Evolutionary conservation across 2,797 vertebrate species (phyloP).

Genomic region (Limnodromus scolopaceus): DNA sequence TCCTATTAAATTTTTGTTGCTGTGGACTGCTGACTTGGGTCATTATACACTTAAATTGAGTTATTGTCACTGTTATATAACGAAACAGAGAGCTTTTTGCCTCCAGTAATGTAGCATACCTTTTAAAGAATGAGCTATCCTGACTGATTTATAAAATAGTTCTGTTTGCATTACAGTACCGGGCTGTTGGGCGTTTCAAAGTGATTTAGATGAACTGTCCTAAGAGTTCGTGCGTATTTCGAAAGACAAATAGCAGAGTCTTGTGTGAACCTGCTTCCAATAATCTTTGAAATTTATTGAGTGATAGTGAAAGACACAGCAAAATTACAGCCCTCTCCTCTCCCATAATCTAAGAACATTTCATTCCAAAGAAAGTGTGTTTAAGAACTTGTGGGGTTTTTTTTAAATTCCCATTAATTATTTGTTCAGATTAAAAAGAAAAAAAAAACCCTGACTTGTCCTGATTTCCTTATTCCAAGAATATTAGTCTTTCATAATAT

Average conservation of each 20-base stretch:
- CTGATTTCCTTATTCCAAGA: conserved; percentile 25
- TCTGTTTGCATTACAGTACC: conserved; percentile 47
- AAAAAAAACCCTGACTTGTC: neutral
- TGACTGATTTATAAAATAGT: conserved; percentile 68
- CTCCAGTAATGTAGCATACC: conserved; percentile 38
- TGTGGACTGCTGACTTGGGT: conserved; percentile 69
- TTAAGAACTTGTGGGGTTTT: neutral
- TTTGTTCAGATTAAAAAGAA: neutral
- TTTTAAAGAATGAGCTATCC: conserved; percentile 57
- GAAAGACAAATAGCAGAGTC: conserved; percentile 62
- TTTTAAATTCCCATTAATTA: conserved; percentile 49
- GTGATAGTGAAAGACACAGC: conserved; percentile 38
- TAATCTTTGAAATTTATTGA: conserved; percentile 69
- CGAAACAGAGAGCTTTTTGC: conserved; percentile 60
- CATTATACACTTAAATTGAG: conserved; percentile 77
- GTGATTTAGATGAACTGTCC: conserved; percentile 70
- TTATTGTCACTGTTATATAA: conserved; percentile 73
- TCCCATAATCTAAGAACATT: conserved; percentile 50
- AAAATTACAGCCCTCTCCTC: conserved; percentile 31
- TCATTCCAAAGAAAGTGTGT: conserved; percentile 27
- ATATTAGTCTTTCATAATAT: conserved; percentile 16
- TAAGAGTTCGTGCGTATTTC: conserved; percentile 39
- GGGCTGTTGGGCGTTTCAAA: conserved; percentile 48
- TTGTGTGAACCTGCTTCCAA: conserved; percentile 57
- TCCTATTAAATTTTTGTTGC: conserved; percentile 75